Evolutionary conservation across 2,888 invertebrate genomes (phyloP).

Genomic region (Capitulum mitella): DNA sequence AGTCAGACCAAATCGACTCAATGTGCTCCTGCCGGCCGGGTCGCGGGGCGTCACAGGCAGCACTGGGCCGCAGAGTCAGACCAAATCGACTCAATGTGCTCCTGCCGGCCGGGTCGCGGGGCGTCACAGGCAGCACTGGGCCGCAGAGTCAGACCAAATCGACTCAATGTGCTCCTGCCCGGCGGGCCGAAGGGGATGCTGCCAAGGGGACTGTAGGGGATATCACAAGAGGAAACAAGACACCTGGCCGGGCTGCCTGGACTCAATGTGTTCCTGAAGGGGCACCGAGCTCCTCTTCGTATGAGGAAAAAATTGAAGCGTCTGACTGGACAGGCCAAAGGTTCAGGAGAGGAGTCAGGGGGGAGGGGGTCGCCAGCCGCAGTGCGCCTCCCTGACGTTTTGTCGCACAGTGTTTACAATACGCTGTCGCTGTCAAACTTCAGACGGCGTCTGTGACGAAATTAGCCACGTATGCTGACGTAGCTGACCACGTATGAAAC

Average conservation of each 20-base stretch:
- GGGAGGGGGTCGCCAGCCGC: too few species aligned
- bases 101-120: slow-evolving; percentile 30
- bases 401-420: too few species aligned
- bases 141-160: slow-evolving; percentile 81
- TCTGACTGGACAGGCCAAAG: too few species aligned
- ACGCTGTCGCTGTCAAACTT: too few species aligned
- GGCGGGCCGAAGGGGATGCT: neutral
- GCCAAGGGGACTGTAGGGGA: too few species aligned
- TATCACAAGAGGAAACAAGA: too few species aligned
- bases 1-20: slow-evolving; percentile 74
- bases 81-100: slow-evolving; percentile 58
- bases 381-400: neutral
- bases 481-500: too few species aligned
- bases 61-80: slow-evolving; percentile 74
- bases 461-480: too few species aligned
- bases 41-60: neutral
- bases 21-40: slow-evolving; percentile 37
- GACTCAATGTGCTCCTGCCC: slow-evolving; percentile 45
- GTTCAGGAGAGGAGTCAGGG: too few species aligned
- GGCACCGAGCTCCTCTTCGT: too few species aligned
- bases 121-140: neutral
- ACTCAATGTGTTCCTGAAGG: neutral
- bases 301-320: too few species aligned
- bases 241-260: neutral
- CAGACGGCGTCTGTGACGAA: too few species aligned